Base-by-base conservation (phyloP, 2,888 invertebrate species). In the Trachelus troglodyta region DNA sequence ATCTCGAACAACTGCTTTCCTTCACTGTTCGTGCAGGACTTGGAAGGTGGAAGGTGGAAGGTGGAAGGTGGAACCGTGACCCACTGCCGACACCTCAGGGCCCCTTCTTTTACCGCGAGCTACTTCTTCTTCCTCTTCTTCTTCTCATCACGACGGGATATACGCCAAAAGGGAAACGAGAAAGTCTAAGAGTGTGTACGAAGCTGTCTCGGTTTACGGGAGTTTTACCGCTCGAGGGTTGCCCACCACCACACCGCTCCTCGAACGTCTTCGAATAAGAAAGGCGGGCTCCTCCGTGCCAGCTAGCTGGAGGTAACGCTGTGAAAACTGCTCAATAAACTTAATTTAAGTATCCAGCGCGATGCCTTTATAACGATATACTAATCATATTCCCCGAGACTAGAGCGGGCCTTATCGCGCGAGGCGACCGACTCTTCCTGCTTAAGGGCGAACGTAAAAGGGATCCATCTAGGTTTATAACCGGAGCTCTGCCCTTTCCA, bases 291-390 rank as follows among this genome's bases (percentile, higher is more conserved):
- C 37, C 37, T 37, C 37, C 37, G 4, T 40, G 37, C 4, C 15
- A 40, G 80, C 80, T 81, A 40, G 80, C 80, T 81, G 83, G 79
- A 84, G 83, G 82, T 84, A 83, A 87, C 81, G 83, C 84, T 80
- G 82, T 83, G 86, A 86, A 83, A 87, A 87, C 87, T 87, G 84
- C 84, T 79, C 85, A 82, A 87, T 87, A 87, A 87, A 86, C 86
- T 86, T 86, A 80, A 80, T 80, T 80, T 80, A 83, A 86, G 84
- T 84, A 85, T 85, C 84, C 83, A 75, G 82, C 79, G 80, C 81
- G 83, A 86, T 83, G 83, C 81, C 81, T 83, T 80, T 82, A 79
- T 80, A 85, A 86, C 82, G 83, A 85, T 80, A 85, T 85, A 87
- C 87, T 87, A 87, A 87, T 87, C 86, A 83, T 85, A 87, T 87